phyloP scores from a whole-genome alignment of 2,888 invertebrate species.

The Drosophila differens region DNA sequence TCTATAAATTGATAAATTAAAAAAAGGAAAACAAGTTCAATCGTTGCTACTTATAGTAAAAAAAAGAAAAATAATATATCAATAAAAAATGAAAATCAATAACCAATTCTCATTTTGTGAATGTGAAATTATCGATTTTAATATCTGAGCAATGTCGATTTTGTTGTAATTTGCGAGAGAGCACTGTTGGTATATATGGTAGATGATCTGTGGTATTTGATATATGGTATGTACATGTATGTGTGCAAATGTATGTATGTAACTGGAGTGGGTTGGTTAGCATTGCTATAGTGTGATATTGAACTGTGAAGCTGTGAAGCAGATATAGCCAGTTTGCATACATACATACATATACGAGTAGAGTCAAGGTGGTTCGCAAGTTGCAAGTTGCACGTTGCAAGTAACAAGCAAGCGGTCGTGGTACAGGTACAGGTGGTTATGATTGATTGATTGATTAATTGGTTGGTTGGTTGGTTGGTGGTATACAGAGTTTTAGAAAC shows the following conservation, averaged over 20 bases:
- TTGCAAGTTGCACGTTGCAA: not conserved
- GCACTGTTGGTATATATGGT: not conserved
- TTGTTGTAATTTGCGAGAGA: not conserved
- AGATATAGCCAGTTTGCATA: slow-evolving; percentile 11
- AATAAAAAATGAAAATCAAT: not conserved
- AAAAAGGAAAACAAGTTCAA: not conserved
- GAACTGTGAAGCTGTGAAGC: not conserved
- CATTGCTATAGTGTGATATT: not conserved
- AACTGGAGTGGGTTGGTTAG: not conserved
- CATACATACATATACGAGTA: slow-evolving; percentile 41
- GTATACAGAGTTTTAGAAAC: slow-evolving; percentile 22
- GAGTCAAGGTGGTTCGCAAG: slow-evolving; percentile 6
- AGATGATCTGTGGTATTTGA: too few relatives aligned
- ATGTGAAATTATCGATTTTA: not conserved
- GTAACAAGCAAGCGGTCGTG: not conserved
- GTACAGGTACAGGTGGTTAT: not conserved
- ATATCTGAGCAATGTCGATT: not conserved
- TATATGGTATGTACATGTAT: not conserved
- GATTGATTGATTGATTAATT: not conserved
- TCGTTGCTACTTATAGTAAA: not conserved
- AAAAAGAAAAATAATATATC: not conserved
- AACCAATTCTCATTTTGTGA: not conserved
- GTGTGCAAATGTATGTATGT: not conserved
- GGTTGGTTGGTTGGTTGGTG: not conserved
- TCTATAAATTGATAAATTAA: not conserved